Percentiles rank a stretch among this genome's conserved stretches.
Evolutionary conservation across 2,888 invertebrate species (phyloP).

Genomic region (Calliopum simillimum): DNA sequence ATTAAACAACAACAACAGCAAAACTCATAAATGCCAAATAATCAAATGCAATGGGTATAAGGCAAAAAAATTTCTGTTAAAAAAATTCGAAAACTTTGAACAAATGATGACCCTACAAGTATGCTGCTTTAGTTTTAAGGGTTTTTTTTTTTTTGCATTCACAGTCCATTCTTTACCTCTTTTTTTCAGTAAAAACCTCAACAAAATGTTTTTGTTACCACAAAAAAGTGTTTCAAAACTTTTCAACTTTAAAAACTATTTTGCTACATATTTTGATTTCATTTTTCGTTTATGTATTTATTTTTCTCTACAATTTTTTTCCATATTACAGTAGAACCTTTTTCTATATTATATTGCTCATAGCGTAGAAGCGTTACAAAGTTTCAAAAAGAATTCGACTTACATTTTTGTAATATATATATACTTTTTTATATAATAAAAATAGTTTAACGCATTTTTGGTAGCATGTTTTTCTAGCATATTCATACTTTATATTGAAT

Average conservation of each 20-base stretch:
- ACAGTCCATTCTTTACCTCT: no score
- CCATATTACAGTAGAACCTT: not conserved
- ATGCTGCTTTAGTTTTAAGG: not conserved
- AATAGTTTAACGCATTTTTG: slow-evolving; percentile 26
- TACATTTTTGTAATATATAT: no score
- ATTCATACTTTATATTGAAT: not conserved
- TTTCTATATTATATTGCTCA: no score
- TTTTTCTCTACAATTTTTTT: not conserved
- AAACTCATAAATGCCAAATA: no score
- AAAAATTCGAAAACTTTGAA: not conserved
- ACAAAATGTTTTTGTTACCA: not conserved
- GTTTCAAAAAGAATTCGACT: no score
- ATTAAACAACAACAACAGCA: no score
- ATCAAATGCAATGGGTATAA: not conserved
- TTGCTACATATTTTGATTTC: slow-evolving; percentile 1
- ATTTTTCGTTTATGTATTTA: not conserved
- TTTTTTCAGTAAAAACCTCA: no score
- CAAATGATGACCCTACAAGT: not conserved
- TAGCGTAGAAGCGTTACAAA: no score
- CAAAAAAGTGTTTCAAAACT: not conserved
- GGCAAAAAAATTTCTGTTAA: not conserved
- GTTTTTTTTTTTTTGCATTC: not conserved
- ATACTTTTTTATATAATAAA: not conserved
- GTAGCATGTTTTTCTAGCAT: not conserved
- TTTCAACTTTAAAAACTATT: not conserved